Percentiles rank a stretch among this genome's conserved stretches.
Conservation (phyloP, 2,888 invertebrate genomes). For the Rhingia rostrata region DNA sequence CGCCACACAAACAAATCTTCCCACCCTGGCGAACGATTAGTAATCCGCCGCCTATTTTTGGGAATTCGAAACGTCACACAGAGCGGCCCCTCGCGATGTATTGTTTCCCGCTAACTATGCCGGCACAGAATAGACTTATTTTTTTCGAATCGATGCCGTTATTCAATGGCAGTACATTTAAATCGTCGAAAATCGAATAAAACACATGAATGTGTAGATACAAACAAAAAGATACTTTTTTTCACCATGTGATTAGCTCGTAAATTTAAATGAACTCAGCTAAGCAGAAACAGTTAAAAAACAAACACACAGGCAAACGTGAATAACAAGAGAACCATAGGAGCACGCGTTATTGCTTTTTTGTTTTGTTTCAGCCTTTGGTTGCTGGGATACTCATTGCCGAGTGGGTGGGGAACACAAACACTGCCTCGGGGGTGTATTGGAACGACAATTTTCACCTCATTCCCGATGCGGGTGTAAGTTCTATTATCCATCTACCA, state of each 20-base stretch:
- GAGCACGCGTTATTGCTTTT: constrained; percentile 27
- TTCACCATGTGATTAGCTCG: constrained; percentile 39
- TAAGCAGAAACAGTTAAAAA: constrained; percentile 5
- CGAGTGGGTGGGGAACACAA: constrained; percentile 39
- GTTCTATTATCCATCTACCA: constrained; percentile 21
- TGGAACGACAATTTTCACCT: constrained; percentile 42
- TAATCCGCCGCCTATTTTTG: constrained; percentile 5
- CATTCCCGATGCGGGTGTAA: constrained; percentile 34
- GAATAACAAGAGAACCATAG: not conserved
- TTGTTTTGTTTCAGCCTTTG: constrained; percentile 29
- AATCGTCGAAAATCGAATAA: constrained; percentile 44
- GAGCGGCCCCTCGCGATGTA: not conserved
- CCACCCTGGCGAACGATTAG: not conserved
- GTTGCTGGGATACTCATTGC: constrained; percentile 16
- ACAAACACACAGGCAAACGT: not conserved
- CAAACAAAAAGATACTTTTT: not conserved
- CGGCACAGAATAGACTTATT: not conserved
- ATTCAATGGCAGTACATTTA: constrained; percentile 47
- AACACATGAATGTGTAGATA: constrained; percentile 34
- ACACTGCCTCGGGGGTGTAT: constrained; percentile 21
- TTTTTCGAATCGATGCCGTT: constrained; percentile 3
- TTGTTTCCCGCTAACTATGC: not conserved
- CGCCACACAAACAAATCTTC: not conserved
- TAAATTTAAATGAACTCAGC: constrained; percentile 52
- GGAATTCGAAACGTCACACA: constrained; percentile 15